A percentile compares a stretch with the other conserved stretches of the same genome.
phyloP scores from a whole-genome alignment of 2,888 invertebrate species.

The Villa cingulata region DNA sequence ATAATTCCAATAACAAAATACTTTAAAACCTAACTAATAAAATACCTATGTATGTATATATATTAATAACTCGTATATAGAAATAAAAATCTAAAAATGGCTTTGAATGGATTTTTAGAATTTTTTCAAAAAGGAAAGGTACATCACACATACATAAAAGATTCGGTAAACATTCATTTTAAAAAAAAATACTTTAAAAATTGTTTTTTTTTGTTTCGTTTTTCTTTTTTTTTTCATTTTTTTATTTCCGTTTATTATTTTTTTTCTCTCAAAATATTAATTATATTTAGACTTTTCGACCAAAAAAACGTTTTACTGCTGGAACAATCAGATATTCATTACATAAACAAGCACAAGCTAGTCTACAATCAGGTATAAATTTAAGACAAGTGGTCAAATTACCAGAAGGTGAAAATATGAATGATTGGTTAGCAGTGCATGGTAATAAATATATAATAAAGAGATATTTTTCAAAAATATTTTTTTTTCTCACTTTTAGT shows the following conservation, averaged over 20 bases:
- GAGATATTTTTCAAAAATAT: not conserved
- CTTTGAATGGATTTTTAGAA: slow-evolving; percentile 56
- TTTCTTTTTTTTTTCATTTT: no score
- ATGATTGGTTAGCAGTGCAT: slow-evolving; percentile 89
- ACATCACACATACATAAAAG: slow-evolving; percentile 16
- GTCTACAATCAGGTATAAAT: slow-evolving; percentile 78
- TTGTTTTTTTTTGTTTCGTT: no score
- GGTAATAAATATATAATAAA: slow-evolving; percentile 40
- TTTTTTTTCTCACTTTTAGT: slow-evolving; percentile 44
- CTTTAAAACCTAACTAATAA: no score
- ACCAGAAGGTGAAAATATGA: slow-evolving; percentile 69
- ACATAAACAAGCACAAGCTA: slow-evolving; percentile 84
- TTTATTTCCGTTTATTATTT: not conserved
- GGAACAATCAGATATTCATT: slow-evolving; percentile 77
- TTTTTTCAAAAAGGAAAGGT: slow-evolving; percentile 70
- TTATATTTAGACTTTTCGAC: slow-evolving; percentile 59
- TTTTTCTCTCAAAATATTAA: no score
- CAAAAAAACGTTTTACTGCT: slow-evolving; percentile 74
- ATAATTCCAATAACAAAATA: no score
- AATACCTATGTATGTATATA: no score
- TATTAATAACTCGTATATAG: no score
- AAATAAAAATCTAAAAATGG: no score
- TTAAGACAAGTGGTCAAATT: slow-evolving; percentile 65
- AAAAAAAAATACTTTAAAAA: no score
- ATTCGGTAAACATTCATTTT: no score